Percentiles rank a stretch among this genome's conserved stretches.
Evolutionary conservation across 2,888 invertebrate species (phyloP).

Genomic region (Autographa gamma): DNA sequence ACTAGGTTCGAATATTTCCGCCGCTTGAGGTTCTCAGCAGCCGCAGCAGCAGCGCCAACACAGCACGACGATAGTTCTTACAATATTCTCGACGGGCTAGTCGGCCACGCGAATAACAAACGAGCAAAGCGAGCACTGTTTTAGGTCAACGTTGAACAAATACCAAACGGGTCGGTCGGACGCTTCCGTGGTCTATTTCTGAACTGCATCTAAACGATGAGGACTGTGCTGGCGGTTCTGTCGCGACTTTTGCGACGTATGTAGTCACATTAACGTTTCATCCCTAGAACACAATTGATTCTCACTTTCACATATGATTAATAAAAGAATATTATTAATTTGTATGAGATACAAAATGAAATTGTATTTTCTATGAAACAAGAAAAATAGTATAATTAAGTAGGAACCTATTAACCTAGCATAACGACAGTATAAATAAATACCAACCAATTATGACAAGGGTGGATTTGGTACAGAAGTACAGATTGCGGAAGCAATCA

Average conservation of each 20-base stretch:
- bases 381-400: too few relatives aligned
- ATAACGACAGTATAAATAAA: too few relatives aligned
- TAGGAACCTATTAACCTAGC: too few relatives aligned
- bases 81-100: constrained; percentile 71
- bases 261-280: constrained; percentile 43
- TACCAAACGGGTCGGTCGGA: constrained; percentile 88
- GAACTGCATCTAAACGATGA: constrained; percentile 83
- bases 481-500: constrained; percentile 82
- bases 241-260: constrained; percentile 77
- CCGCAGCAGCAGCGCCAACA: too few relatives aligned
- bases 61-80: too few relatives aligned
- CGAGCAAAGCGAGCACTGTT: constrained; percentile 88
- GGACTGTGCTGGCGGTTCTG: constrained; percentile 74
- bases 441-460: constrained; percentile 16
- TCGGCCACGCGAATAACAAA: constrained; percentile 86
- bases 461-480: constrained; percentile 69
- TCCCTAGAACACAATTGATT: constrained; percentile 10
- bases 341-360: too few relatives aligned
- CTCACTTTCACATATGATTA: not conserved
- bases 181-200: constrained; percentile 88
- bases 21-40: too few relatives aligned
- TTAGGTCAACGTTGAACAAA: constrained; percentile 89
- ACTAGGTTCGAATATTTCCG: too few relatives aligned
- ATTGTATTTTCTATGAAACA: too few relatives aligned
- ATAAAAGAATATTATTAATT: not conserved